Conservation (phyloP, 2,888 invertebrate species). For the Tachystola acroxantha region DNA sequence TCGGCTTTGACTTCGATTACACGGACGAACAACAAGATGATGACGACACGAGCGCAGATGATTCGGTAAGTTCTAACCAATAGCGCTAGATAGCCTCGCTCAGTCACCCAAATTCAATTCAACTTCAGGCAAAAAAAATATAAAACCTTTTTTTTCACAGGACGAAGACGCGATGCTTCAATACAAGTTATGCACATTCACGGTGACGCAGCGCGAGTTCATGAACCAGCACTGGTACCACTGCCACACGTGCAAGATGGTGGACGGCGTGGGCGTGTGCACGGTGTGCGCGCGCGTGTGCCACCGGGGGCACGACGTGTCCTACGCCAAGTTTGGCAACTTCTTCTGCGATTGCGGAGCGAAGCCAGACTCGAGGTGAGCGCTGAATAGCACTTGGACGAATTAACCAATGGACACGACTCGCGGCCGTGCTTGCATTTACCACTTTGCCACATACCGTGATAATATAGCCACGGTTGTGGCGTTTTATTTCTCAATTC, state of each 20-base stretch:
- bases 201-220: slow-evolving; percentile 97
- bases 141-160: slow-evolving; percentile 43
- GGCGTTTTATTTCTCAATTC: too few species aligned
- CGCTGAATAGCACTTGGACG: background rate
- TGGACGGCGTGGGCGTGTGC: slow-evolving; percentile 98
- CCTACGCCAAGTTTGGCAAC: slow-evolving; percentile 98
- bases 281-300: slow-evolving; percentile 98
- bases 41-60: slow-evolving; percentile 94
- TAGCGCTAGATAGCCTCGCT: too few species aligned
- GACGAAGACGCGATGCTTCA: slow-evolving; percentile 92
- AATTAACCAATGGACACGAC: too few species aligned
- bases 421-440: too few species aligned
- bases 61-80: slow-evolving; percentile 78
- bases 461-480: too few species aligned
- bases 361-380: slow-evolving; percentile 86
- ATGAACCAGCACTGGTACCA: slow-evolving; percentile 99
- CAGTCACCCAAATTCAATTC: too few species aligned
- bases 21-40: slow-evolving; percentile 93
- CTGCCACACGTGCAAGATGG: slow-evolving; percentile 99
- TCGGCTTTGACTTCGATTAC: slow-evolving; percentile 89
- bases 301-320: slow-evolving; percentile 96
- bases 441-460: too few species aligned
- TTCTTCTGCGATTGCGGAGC: slow-evolving; percentile 99
- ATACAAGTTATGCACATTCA: slow-evolving; percentile 96
- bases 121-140: too few species aligned